Base-by-base conservation (phyloP, 2,888 invertebrate species). In the Laothoe populi region DNA sequence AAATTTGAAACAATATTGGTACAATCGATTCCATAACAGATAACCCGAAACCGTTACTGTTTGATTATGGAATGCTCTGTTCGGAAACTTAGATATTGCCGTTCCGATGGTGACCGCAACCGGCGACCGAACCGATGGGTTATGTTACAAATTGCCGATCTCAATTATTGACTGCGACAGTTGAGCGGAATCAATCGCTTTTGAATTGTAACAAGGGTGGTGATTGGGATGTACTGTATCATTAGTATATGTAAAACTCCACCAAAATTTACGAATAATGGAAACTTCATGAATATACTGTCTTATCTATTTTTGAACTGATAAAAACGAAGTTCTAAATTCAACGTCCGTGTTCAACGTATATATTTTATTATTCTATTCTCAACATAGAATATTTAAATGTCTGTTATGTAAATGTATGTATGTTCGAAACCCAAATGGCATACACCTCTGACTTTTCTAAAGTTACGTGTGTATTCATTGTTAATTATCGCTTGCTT, bases 141-240 rank as follows among this genome's bases (percentile, higher is more conserved):
- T 70, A 74, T 70, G 69, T 77, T 77, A 74, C 78, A 79, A 81
- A 81, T 83, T 79, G 78, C 71, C 69, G 38, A 38, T 57, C 46
- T 48, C 62, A 57, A 62, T 57, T 62, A 61, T 53, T 24, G 53
- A 26, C 49, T 42, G 42, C n/a, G 49, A 42, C 60, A 53, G 38
- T 53, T 40, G 48, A n/a, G 16, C 44, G 44, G 42, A 60, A 21
- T 42, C 40, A 49, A 60, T 60, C 60, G 23, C 19, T n/a, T 49
- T 53, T 42, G 42, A 42, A 24, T 49, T 16, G 11, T 19, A 35
- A 35, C 31, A 19, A 35, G 42, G n/a, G 57, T 11, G 4, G 24
- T 40, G 13, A 42, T 24, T 4, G n/a, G 23, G 16, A 19, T 8
- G 44, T 44, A 8, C 7, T 7, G 19, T 42, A 42, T 42, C 16